These are phyloP conservation scores for Microcebus murinus DNA, from an alignment of 2,113 vertebrate genomes.

Conservation along the genomic window DNA sequence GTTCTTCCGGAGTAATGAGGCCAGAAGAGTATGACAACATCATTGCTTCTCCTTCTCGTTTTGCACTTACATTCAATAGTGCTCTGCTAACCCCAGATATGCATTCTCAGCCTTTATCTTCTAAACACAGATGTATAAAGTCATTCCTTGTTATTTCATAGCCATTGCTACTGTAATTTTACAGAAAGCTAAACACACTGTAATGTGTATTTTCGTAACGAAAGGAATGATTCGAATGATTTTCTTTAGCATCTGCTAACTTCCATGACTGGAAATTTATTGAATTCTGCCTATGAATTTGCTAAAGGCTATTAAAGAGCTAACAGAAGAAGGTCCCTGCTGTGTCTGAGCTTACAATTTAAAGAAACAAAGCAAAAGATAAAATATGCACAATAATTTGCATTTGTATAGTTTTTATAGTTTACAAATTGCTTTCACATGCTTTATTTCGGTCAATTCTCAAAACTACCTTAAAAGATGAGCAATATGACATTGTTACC, in stretches of 20 bases:
- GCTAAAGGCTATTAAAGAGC: background rate
- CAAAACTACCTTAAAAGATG: background rate
- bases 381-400: constrained; percentile 1
- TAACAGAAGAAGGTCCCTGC: background rate
- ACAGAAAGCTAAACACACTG: background rate
- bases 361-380: constrained; percentile 15
- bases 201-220: background rate
- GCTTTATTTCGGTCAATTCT: background rate
- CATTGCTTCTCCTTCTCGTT: background rate
- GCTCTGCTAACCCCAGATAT: background rate
- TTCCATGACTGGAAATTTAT: background rate
- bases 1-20: constrained; percentile 37
- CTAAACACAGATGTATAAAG: background rate
- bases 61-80: background rate
- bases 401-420: background rate
- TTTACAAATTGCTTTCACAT: background rate
- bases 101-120: background rate
- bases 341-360: background rate
- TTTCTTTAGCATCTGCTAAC: constrained; percentile 29
- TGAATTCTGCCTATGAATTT: background rate
- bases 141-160: background rate
- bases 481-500: background rate
- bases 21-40: constrained; percentile 10
- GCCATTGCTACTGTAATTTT: background rate
- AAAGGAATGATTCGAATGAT: background rate